Conservation (phyloP, 2,113 vertebrate species). For the Brachionichthys hirsutus region DNA sequence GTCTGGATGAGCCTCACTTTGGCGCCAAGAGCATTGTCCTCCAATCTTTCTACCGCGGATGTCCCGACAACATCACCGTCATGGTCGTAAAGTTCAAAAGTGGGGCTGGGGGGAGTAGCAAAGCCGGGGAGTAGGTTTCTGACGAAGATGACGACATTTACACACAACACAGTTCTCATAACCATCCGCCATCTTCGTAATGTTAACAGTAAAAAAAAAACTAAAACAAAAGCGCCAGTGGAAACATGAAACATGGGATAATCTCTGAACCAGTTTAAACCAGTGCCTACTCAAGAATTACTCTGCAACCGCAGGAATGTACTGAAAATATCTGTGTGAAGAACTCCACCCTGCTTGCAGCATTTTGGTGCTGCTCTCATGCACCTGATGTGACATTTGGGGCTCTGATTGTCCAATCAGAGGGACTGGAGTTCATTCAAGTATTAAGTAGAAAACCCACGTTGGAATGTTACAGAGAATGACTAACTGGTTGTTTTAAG, state of each 20-base stretch:
- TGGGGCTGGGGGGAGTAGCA: slow-evolving; percentile 78
- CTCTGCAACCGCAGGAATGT: slow-evolving; percentile 32
- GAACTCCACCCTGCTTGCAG: slow-evolving; percentile 27
- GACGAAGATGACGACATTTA: too few species aligned
- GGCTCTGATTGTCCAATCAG: not conserved
- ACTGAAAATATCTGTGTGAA: slow-evolving; percentile 22
- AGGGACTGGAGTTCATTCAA: not conserved
- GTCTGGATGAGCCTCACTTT: slow-evolving; percentile 95
- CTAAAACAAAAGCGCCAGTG: not conserved
- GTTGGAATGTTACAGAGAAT: not conserved
- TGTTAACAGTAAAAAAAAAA: not conserved
- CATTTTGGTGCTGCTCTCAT: slow-evolving; percentile 31
- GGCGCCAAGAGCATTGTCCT: slow-evolving; percentile 98
- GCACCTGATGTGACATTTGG: not conserved
- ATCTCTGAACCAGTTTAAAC: slow-evolving; percentile 51
- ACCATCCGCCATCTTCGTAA: slow-evolving; percentile 2
- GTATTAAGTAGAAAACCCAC: not conserved
- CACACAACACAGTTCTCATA: slow-evolving; percentile 23
- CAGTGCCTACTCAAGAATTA: slow-evolving; percentile 54
- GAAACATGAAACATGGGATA: slow-evolving; percentile 15
- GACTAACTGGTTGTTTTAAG: not conserved
- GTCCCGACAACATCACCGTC: slow-evolving; percentile 97
- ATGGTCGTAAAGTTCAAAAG: slow-evolving; percentile 98
- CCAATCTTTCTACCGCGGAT: slow-evolving; percentile 98
- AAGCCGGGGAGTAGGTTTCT: slow-evolving; percentile 80